These are phyloP conservation scores for Siniperca scherzeri DNA, from an alignment of 2,797 vertebrate genomes.

Conservation along the genomic window DNA sequence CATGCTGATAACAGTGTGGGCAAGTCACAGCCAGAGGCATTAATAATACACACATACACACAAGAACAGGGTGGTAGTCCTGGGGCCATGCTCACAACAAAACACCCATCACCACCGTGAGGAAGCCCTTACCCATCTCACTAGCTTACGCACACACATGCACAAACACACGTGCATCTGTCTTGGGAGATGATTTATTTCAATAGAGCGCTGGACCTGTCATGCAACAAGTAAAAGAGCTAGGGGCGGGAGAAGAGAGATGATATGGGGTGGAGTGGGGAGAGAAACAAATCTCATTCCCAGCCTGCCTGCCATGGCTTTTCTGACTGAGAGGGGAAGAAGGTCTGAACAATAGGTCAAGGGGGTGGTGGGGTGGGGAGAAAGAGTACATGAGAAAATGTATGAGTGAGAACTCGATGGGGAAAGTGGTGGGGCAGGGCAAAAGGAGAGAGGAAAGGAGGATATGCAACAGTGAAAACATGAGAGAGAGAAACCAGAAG, in stretches of 20 bases:
- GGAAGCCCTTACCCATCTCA: slow-evolving; percentile 60
- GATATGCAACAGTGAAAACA: slow-evolving; percentile 24
- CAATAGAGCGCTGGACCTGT: slow-evolving; percentile 65
- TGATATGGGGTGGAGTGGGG: slow-evolving; percentile 56
- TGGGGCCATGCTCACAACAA: slow-evolving; percentile 69
- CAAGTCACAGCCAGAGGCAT: slow-evolving; percentile 81
- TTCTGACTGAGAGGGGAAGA: slow-evolving; percentile 57
- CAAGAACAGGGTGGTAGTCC: slow-evolving; percentile 68
- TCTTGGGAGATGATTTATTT: slow-evolving; percentile 78
- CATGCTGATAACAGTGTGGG: slow-evolving; percentile 80
- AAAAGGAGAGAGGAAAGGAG: not conserved
- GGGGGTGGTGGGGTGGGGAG: not conserved
- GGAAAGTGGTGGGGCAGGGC: not conserved
- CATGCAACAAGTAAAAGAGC: slow-evolving; percentile 80
- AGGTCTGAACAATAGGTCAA: slow-evolving; percentile 56
- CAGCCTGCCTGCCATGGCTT: slow-evolving; percentile 48
- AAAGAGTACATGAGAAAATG: slow-evolving; percentile 24
- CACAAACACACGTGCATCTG: slow-evolving; percentile 8
- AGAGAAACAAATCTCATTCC: slow-evolving; percentile 79
- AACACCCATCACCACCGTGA: slow-evolving; percentile 65
- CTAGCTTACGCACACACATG: slow-evolving; percentile 15
- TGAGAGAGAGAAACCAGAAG: slow-evolving; percentile 10
- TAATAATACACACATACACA: slow-evolving; percentile 79
- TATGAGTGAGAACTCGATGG: slow-evolving; percentile 18
- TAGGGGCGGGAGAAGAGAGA: slow-evolving; percentile 58